phyloP scores from a whole-genome alignment of 1,140 invertebrate species.

The Diplogasteroides magnus region DNA sequence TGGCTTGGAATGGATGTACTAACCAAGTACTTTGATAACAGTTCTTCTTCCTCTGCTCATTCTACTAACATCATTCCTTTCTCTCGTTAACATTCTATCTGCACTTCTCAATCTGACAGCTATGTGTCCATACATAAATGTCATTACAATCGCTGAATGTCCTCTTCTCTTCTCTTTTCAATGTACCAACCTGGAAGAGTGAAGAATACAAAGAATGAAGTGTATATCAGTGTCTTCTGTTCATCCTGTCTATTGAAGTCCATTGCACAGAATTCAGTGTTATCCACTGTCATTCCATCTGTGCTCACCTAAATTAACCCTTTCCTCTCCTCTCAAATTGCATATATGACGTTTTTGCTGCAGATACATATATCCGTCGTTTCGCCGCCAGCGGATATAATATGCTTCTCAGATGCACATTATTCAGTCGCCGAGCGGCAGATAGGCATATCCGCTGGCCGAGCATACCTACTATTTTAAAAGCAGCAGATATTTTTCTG shows the following conservation, averaged over 20 bases:
- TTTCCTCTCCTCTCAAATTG: no score
- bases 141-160: slow-evolving; percentile 49
- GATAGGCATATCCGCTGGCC: no score
- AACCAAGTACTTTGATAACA: slow-evolving; percentile 46
- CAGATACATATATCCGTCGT: no score
- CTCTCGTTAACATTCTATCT: slow-evolving; percentile 21
- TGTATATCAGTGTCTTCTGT: slow-evolving; percentile 36
- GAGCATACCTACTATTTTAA: no score
- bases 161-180: no score
- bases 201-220: slow-evolving; percentile 40
- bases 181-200: slow-evolving; percentile 26
- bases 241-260: slow-evolving; percentile 26
- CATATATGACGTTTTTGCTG: no score
- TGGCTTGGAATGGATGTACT: slow-evolving; percentile 2
- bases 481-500: no score
- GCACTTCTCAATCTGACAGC: slow-evolving; percentile 31
- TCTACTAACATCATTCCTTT: slow-evolving; percentile 8
- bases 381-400: no score
- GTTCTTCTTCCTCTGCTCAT: slow-evolving; percentile 25
- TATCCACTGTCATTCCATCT: slow-evolving; percentile 30
- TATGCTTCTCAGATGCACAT: no score
- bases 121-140: slow-evolving; percentile 47
- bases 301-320: slow-evolving; percentile 33
- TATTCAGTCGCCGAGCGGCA: no score
- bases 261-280: slow-evolving; percentile 47